phyloP scores from a whole-genome alignment of 2,888 invertebrate species.

The Linnaemya vulpina region DNA sequence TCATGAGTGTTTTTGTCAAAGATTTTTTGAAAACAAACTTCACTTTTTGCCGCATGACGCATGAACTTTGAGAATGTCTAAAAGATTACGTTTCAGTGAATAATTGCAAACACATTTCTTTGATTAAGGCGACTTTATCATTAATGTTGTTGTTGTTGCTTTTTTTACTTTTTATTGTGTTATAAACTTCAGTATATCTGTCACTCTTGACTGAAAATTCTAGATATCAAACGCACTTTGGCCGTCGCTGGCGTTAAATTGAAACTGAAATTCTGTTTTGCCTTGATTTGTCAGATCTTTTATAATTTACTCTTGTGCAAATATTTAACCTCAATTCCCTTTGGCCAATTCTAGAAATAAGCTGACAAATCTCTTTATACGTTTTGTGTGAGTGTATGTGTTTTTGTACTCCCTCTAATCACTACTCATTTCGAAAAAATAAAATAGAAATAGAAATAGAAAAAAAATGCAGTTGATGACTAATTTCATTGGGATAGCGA shows the following conservation, averaged over 20 bases:
- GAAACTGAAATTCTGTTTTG: slow-evolving; percentile 30
- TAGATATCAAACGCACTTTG: slow-evolving; percentile 56
- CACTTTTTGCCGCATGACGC: background rate
- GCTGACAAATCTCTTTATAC: slow-evolving; percentile 64
- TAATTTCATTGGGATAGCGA: slow-evolving; percentile 48
- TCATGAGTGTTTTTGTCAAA: no score
- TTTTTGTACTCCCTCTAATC: slow-evolving; percentile 38
- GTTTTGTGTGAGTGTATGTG: slow-evolving; percentile 23
- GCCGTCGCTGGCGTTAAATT: background rate
- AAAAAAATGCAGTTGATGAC: slow-evolving; percentile 47
- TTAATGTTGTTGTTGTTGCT: background rate
- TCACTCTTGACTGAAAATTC: slow-evolving; percentile 51
- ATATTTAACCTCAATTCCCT: slow-evolving; percentile 68
- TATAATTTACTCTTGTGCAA: slow-evolving; percentile 43
- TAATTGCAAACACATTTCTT: slow-evolving; percentile 25
- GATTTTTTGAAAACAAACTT: background rate
- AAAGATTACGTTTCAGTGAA: slow-evolving; percentile 7
- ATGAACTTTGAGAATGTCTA: slow-evolving; percentile 19
- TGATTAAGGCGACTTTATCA: slow-evolving; percentile 33
- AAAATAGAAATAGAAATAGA: no score
- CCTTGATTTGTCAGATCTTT: slow-evolving; percentile 64
- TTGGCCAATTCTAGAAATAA: slow-evolving; percentile 34
- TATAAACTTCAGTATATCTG: slow-evolving; percentile 41
- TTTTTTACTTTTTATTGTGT: background rate
- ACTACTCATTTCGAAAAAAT: slow-evolving; percentile 14